A percentile compares a stretch with the other conserved stretches of the same genome.
Evolutionary conservation across 2,797 vertebrate genomes (phyloP).

Genomic region (Heliangelus exortis): DNA sequence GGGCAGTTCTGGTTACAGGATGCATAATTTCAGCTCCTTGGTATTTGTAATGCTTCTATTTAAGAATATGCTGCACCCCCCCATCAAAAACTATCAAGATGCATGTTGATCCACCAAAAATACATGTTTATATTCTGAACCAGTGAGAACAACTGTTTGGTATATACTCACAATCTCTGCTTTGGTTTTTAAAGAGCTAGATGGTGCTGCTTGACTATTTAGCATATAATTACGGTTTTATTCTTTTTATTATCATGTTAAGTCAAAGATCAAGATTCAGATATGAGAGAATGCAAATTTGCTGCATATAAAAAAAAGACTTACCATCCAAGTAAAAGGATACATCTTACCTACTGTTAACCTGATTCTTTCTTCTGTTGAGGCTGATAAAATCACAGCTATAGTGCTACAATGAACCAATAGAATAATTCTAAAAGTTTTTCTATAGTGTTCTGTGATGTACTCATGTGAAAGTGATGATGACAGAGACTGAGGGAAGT

Average conservation of each 20-base stretch:
- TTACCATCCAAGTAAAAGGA: not conserved
- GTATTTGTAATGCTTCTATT: not conserved
- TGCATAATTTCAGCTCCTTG: not conserved
- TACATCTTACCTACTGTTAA: not conserved
- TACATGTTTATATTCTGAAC: not conserved
- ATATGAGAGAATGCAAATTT: not conserved
- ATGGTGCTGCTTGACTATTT: slow-evolving; percentile 11
- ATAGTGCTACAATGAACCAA: not conserved
- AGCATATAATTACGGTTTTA: not conserved
- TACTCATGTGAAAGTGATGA: not conserved
- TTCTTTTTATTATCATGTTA: not conserved
- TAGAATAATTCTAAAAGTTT: not conserved
- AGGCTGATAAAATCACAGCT: not conserved
- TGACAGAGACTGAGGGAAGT: not conserved
- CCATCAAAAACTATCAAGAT: not conserved
- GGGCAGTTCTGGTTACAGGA: not conserved
- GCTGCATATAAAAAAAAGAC: not conserved
- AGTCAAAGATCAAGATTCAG: not conserved
- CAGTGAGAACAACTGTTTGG: not conserved
- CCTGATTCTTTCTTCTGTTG: not conserved
- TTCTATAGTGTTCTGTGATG: not conserved
- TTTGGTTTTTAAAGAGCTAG: slow-evolving; percentile 12
- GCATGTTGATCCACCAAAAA: not conserved
- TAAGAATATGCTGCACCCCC: not conserved
- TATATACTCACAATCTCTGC: not conserved